These are phyloP conservation scores for Ichneumoninae sp. DNA, from an alignment of 2,888 invertebrate genomes.

Conservation along the genomic window DNA sequence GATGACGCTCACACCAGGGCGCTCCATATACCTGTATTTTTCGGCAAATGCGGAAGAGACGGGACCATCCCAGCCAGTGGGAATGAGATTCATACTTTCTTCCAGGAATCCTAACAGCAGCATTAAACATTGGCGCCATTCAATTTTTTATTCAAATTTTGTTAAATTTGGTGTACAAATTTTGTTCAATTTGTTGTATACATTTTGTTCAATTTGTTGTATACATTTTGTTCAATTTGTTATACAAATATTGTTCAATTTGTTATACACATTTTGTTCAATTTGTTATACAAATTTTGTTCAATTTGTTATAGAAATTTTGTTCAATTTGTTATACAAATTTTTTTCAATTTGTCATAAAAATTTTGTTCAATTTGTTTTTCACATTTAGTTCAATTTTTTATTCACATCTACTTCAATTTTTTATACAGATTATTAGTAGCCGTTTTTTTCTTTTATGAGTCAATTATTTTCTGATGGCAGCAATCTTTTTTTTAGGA, in stretches of 20 bases:
- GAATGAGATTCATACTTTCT: background rate
- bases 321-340: no score
- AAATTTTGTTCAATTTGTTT: no score
- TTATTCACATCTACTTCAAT: no score
- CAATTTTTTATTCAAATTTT: background rate
- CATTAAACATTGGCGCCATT: background rate
- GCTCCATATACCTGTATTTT: slow-evolving; percentile 16
- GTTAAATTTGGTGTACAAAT: no score
- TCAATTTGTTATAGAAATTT: no score
- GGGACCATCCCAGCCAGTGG: background rate
- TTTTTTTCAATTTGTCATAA: no score
- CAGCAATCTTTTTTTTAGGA: no score
- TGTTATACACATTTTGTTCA: background rate
- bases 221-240: background rate
- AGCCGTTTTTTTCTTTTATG: no score
- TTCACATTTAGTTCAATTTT: no score
- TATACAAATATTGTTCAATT: background rate
- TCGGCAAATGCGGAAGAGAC: background rate
- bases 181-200: background rate
- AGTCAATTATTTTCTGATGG: no score
- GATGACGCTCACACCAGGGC: slow-evolving; percentile 59
- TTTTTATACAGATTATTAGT: no score
- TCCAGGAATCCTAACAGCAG: background rate
- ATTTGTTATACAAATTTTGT: background rate
- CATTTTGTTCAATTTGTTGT: background rate